A percentile compares a stretch with the other conserved stretches of the same genome.
Conservation (phyloP, 2,888 invertebrate species). For the Patella ulyssiponensis region DNA sequence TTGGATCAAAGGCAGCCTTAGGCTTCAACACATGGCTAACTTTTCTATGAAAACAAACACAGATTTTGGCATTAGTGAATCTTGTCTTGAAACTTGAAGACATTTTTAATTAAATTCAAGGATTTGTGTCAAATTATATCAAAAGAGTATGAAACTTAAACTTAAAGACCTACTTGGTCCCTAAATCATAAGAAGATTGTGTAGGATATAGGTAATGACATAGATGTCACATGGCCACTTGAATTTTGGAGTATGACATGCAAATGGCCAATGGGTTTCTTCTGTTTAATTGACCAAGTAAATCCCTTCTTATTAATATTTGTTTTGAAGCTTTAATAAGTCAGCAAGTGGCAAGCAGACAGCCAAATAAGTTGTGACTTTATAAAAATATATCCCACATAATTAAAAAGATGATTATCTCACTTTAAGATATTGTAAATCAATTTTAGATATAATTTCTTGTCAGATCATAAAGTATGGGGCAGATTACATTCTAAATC, state of each 20-base stretch:
- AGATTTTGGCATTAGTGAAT: neutral
- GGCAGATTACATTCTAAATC: neutral
- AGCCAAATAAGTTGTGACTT: too few relatives aligned
- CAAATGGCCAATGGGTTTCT: neutral
- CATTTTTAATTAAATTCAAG: neutral
- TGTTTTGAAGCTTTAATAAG: too few relatives aligned
- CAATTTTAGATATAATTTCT: neutral
- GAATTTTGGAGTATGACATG: neutral
- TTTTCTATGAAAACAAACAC: slow-evolving; percentile 7
- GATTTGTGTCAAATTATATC: neutral
- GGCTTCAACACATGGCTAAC: slow-evolving; percentile 7
- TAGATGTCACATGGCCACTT: slow-evolving; percentile 5
- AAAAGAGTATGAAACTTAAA: too few relatives aligned
- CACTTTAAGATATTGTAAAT: neutral
- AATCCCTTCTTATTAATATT: neutral
- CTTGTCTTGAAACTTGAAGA: too few relatives aligned
- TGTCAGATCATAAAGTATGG: neutral
- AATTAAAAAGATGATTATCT: neutral
- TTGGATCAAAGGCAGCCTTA: neutral
- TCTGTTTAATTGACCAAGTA: neutral
- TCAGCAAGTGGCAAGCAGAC: too few relatives aligned
- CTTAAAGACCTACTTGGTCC: too few relatives aligned
- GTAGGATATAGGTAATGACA: slow-evolving; percentile 3
- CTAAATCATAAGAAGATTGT: too few relatives aligned
- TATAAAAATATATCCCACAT: too few relatives aligned